Evolutionary conservation across 2,888 invertebrate genomes (phyloP).

Genomic region (Callyntrura guangdongensis): DNA sequence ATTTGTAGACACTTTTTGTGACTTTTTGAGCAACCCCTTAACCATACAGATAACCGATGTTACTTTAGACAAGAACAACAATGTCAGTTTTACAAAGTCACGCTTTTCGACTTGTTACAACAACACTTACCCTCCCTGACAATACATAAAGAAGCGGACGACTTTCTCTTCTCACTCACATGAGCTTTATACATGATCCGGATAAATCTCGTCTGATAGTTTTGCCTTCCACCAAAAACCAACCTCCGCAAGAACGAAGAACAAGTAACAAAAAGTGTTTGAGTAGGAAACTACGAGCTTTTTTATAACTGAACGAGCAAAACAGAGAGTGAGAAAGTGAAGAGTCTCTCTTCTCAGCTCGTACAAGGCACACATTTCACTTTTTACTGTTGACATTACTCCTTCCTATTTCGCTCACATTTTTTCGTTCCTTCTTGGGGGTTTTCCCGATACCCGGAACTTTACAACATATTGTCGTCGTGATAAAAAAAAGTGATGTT

Average conservation of each 20-base stretch:
- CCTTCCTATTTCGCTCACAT: conserved; percentile 53
- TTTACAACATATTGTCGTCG: conserved; percentile 71
- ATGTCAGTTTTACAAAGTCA: conserved; percentile 53
- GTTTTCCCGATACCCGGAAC: conserved; percentile 51
- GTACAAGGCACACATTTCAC: conserved; percentile 39
- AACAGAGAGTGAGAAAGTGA: conserved; percentile 60
- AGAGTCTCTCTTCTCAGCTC: conserved; percentile 55
- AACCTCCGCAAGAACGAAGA: neutral
- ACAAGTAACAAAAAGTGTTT: conserved; percentile 44
- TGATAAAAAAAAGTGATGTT: conserved; percentile 66
- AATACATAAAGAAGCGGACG: conserved; percentile 32
- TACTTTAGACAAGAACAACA: conserved; percentile 59
- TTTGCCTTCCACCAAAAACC: conserved; percentile 58
- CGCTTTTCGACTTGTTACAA: conserved; percentile 48
- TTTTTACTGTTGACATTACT: conserved; percentile 70
- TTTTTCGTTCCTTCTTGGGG: conserved; percentile 47
- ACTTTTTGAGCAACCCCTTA: conserved; percentile 55
- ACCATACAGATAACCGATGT: conserved; percentile 35
- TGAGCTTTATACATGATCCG: conserved; percentile 70
- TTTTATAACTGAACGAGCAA: conserved; percentile 23
- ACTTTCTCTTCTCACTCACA: conserved; percentile 57
- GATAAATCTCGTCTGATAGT: conserved; percentile 76
- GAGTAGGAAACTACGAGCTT: neutral
- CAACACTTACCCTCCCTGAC: conserved; percentile 50
- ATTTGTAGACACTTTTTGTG: conserved; percentile 34